Conservation (phyloP, 2,113 vertebrate species). For the Oreochromis spilurus region DNA sequence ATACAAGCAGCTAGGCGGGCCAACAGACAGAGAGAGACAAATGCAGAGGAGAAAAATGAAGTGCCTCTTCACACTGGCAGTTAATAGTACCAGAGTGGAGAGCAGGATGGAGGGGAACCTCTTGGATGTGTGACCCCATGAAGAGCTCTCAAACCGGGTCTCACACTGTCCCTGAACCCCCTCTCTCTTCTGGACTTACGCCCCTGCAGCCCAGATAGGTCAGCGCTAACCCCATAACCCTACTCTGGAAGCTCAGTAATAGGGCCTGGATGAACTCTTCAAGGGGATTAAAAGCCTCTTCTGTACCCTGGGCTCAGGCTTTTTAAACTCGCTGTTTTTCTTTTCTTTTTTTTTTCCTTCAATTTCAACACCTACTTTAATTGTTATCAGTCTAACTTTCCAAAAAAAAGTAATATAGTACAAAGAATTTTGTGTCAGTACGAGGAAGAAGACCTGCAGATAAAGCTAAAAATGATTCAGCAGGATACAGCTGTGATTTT, state of each 20-base stretch:
- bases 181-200: constrained; percentile 53
- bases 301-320: constrained; percentile 11
- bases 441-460: neutral
- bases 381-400: neutral
- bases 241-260: constrained; percentile 63
- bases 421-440: neutral
- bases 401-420: neutral
- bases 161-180: constrained; percentile 36
- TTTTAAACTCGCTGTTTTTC: constrained; percentile 10
- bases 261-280: constrained; percentile 73
- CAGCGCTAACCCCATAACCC: constrained; percentile 45
- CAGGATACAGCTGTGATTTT: neutral
- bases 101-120: constrained; percentile 38
- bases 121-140: constrained; percentile 47
- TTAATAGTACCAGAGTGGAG: constrained; percentile 59
- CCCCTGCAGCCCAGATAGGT: constrained; percentile 33
- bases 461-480: neutral
- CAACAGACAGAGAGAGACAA: constrained; percentile 10
- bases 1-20: neutral
- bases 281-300: constrained; percentile 66
- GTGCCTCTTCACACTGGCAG: constrained; percentile 63
- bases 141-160: constrained; percentile 59
- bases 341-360: neutral
- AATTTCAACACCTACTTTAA: neutral
- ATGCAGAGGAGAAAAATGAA: constrained; percentile 54